These are phyloP conservation scores for Aplodontia rufa DNA, from an alignment of 2,113 vertebrate species.

Conservation along the genomic window DNA sequence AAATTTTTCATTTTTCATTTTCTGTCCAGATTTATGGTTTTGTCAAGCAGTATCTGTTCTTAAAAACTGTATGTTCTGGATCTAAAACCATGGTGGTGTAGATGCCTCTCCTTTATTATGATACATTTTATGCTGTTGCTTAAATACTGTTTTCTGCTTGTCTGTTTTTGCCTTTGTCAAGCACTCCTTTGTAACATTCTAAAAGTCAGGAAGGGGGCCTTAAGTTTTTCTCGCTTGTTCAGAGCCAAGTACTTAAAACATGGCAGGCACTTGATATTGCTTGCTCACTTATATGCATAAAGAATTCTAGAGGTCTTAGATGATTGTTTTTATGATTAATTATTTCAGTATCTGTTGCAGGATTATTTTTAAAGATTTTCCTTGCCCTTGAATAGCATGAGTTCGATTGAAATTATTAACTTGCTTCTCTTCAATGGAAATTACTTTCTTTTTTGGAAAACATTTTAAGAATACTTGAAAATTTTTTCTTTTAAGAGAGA, in stretches of 20 bases:
- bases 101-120: not conserved
- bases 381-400: not conserved
- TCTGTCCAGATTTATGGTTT: not conserved
- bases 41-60: not conserved
- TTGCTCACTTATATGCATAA: not conserved
- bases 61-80: not conserved
- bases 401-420: not conserved
- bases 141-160: not conserved
- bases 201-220: not conserved
- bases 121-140: not conserved
- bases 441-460: not conserved
- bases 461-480: not conserved
- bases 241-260: not conserved
- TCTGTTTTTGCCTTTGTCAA: not conserved
- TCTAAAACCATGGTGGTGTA: not conserved
- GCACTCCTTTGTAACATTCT: not conserved
- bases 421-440: not conserved
- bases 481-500: no score
- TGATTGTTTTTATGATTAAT: not conserved
- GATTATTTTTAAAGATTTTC: not conserved
- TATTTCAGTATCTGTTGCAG: not conserved
- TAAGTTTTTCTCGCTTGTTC: not conserved
- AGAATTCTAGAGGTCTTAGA: not conserved
- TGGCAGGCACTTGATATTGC: not conserved
- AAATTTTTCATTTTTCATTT: not conserved